These are phyloP conservation scores for Fringilla coelebs DNA, from an alignment of 2,797 vertebrate species.

Conservation along the genomic window DNA sequence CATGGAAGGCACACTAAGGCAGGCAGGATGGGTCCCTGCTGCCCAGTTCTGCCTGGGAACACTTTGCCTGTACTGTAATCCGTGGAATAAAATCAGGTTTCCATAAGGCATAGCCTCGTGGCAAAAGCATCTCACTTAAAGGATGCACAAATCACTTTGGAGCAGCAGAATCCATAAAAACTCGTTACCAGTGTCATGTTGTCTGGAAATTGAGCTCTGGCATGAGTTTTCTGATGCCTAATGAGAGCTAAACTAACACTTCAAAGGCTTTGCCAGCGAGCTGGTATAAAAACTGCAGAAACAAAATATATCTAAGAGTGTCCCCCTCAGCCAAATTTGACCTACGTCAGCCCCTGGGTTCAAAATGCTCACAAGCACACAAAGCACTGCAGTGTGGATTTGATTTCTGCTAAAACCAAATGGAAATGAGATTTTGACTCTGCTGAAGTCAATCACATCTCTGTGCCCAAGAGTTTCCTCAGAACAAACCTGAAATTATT, in stretches of 20 bases:
- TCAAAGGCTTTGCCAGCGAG: background rate
- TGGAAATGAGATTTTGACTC: background rate
- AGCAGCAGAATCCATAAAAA: background rate
- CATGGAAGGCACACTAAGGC: background rate
- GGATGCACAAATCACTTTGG: background rate
- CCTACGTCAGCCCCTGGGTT: background rate
- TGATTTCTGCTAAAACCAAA: background rate
- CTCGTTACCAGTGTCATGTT: background rate
- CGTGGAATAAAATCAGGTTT: background rate
- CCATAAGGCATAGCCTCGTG: background rate
- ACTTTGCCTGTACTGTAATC: background rate
- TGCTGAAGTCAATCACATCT: background rate
- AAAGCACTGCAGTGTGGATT: background rate
- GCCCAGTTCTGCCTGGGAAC: background rate
- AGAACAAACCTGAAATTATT: slow-evolving; percentile 24
- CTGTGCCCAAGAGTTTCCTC: background rate
- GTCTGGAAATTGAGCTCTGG: background rate
- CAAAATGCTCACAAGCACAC: background rate
- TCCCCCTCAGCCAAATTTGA: background rate
- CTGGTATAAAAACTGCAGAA: background rate
- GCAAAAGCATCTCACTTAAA: background rate
- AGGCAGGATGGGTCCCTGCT: background rate
- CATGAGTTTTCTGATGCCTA: background rate
- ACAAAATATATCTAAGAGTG: background rate
- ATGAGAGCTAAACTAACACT: background rate